These are phyloP conservation scores for Ophioninae sp. DNA, from an alignment of 2,888 invertebrate species.

Conservation along the genomic window DNA sequence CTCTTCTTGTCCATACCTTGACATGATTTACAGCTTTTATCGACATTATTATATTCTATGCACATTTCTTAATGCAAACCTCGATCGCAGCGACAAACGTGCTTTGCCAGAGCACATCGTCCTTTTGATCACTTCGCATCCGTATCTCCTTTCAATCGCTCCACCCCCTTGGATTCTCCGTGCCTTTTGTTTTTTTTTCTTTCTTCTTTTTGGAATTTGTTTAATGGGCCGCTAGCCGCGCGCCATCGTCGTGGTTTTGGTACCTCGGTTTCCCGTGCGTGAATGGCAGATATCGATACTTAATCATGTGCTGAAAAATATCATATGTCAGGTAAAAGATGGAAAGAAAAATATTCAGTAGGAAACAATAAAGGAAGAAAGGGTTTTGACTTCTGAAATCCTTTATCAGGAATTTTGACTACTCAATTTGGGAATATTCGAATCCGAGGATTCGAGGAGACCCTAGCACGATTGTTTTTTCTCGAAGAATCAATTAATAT, in stretches of 20 bases:
- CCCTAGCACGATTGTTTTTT: too few species aligned
- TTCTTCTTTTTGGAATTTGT: constrained; percentile 54
- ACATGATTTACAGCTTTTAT: constrained; percentile 51
- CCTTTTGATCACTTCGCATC: constrained; percentile 26
- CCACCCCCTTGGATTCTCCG: constrained; percentile 17
- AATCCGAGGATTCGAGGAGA: background rate
- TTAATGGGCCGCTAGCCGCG: constrained; percentile 77
- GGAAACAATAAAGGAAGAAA: too few species aligned
- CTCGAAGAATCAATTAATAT: background rate
- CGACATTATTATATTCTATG: constrained; percentile 70
- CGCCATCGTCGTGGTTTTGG: constrained; percentile 85
- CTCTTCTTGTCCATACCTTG: constrained; percentile 40
- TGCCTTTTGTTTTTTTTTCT: constrained; percentile 25
- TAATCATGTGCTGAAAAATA: constrained; percentile 97
- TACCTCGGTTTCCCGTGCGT: constrained; percentile 99
- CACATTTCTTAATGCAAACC: constrained; percentile 71
- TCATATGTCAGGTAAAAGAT: constrained; percentile 41
- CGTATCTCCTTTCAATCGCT: constrained; percentile 5
- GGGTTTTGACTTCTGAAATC: too few species aligned
- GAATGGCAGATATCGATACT: constrained; percentile 99
- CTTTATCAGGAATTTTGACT: background rate
- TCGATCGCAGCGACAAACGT: constrained; percentile 68
- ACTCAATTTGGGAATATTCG: background rate
- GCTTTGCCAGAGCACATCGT: constrained; percentile 49
- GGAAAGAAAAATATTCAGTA: background rate